A percentile compares a stretch with the other conserved stretches of the same genome.
Evolutionary conservation across 2,113 vertebrate genomes (phyloP).

Genomic region (Halichoeres trimaculatus): DNA sequence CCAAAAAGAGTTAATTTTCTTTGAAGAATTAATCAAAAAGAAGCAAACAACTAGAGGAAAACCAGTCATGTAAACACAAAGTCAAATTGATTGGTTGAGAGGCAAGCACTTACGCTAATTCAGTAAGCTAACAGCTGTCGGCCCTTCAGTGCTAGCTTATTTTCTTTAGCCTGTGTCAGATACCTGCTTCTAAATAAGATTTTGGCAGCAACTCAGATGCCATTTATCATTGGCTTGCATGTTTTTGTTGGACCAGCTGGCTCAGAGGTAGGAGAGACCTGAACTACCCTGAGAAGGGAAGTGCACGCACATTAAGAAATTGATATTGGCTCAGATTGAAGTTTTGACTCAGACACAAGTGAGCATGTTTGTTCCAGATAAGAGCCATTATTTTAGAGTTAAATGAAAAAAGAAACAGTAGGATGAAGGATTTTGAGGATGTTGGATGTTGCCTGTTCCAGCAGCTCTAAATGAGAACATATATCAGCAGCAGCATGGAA

Average conservation of each 20-base stretch:
- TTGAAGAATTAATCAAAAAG: no score
- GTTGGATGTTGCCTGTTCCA: conserved; percentile 46
- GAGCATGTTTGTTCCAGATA: conserved; percentile 67
- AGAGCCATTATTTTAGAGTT: conserved; percentile 43
- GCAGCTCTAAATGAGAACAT: conserved; percentile 30
- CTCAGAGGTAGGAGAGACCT: conserved; percentile 15
- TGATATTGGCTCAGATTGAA: conserved; percentile 41
- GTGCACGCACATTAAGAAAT: conserved; percentile 45
- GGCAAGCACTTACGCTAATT: neutral
- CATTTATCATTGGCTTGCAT: conserved; percentile 19
- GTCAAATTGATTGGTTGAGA: neutral
- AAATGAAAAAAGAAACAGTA: conserved; percentile 40
- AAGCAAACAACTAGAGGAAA: neutral
- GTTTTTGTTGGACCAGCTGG: conserved; percentile 41
- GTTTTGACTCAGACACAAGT: conserved; percentile 28
- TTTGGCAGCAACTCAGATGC: neutral
- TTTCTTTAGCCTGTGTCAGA: neutral
- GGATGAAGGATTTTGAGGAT: conserved; percentile 40
- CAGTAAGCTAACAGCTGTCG: neutral
- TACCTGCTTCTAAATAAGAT: neutral
- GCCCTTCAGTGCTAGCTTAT: neutral
- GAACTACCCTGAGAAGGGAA: conserved; percentile 40
- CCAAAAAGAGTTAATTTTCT: neutral
- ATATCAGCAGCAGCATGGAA: conserved; percentile 45
- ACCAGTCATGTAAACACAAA: neutral